These are phyloP conservation scores for Dolichopus griseipennis DNA, from an alignment of 2,888 invertebrate genomes.

Conservation along the genomic window DNA sequence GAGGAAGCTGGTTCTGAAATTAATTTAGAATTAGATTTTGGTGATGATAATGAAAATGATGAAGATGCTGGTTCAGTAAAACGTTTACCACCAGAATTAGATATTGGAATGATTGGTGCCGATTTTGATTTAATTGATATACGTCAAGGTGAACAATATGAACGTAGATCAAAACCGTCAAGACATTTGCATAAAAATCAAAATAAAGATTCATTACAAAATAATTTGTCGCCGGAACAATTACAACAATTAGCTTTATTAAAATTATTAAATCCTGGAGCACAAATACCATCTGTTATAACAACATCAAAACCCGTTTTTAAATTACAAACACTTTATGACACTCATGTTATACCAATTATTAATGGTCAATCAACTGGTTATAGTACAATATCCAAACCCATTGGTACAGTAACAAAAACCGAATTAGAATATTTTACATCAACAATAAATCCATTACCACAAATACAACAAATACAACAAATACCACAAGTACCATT, in stretches of 20 bases:
- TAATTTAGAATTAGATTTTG: constrained; percentile 76
- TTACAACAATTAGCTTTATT: constrained; percentile 66
- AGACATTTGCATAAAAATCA: neutral
- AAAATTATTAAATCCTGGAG: constrained; percentile 56
- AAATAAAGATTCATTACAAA: constrained; percentile 1
- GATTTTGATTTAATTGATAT: constrained; percentile 63
- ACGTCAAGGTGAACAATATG: constrained; percentile 45
- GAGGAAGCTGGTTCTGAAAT: constrained; percentile 85
- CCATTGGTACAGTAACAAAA: constrained; percentile 67
- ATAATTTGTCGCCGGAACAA: constrained; percentile 47
- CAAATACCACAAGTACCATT: constrained; percentile 43
- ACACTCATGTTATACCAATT: constrained; percentile 72
- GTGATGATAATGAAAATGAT: constrained; percentile 64
- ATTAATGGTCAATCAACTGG: constrained; percentile 66
- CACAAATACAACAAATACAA: too few species aligned
- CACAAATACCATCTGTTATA: constrained; percentile 59
- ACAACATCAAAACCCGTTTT: constrained; percentile 71
- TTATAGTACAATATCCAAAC: constrained; percentile 68
- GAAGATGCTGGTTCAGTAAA: constrained; percentile 35
- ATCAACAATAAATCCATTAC: constrained; percentile 55
- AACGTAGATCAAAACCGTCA: constrained; percentile 25
- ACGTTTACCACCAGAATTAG: constrained; percentile 55
- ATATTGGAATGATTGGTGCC: constrained; percentile 58
- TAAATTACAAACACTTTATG: constrained; percentile 68
- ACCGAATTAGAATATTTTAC: constrained; percentile 72